A percentile compares a stretch with the other conserved stretches of the same genome.
Conservation (phyloP, 1,140 invertebrate genomes). For the Antheraea pernyi region DNA sequence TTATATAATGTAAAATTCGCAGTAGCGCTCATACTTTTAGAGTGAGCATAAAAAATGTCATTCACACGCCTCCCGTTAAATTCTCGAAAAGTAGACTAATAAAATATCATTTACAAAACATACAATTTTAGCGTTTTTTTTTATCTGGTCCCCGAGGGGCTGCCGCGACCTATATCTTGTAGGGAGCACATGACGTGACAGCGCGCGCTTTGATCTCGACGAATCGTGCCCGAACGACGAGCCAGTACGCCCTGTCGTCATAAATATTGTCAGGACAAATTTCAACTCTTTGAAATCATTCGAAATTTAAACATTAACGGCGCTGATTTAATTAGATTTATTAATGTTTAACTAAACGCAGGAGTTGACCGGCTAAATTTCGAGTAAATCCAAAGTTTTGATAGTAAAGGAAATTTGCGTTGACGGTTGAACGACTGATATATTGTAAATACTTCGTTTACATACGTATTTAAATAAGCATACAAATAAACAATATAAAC, state of each 20-base stretch:
- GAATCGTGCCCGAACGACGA: slow-evolving; percentile 24
- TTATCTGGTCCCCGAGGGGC: slow-evolving; percentile 55
- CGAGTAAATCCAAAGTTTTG: slow-evolving; percentile 39
- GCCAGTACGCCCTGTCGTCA: slow-evolving; percentile 4
- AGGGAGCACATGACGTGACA: slow-evolving; percentile 48
- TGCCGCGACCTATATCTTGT: slow-evolving; percentile 58
- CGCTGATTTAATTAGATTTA: slow-evolving; percentile 63
- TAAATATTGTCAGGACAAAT: slow-evolving; percentile 74
- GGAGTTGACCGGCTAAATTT: slow-evolving; percentile 35
- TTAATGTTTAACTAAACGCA: slow-evolving; percentile 40
- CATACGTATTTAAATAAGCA: neutral
- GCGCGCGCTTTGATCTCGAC: slow-evolving; percentile 55
- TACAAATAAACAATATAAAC: too few species aligned
- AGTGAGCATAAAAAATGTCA: slow-evolving; percentile 6
- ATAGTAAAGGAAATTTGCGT: slow-evolving; percentile 30
- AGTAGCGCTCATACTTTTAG: neutral
- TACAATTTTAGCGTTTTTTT: slow-evolving; percentile 55
- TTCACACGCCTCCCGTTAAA: slow-evolving; percentile 16
- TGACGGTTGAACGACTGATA: slow-evolving; percentile 11
- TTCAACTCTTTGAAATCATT: slow-evolving; percentile 67
- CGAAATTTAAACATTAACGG: slow-evolving; percentile 32
- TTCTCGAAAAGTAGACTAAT: slow-evolving; percentile 35
- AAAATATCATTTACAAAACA: slow-evolving; percentile 73
- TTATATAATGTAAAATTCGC: too few species aligned
- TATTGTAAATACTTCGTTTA: neutral